A percentile compares a stretch with the other conserved stretches of the same genome.
Evolutionary conservation across 1,140 invertebrate species (phyloP).

Genomic region (Rhagoletis pomonella): DNA sequence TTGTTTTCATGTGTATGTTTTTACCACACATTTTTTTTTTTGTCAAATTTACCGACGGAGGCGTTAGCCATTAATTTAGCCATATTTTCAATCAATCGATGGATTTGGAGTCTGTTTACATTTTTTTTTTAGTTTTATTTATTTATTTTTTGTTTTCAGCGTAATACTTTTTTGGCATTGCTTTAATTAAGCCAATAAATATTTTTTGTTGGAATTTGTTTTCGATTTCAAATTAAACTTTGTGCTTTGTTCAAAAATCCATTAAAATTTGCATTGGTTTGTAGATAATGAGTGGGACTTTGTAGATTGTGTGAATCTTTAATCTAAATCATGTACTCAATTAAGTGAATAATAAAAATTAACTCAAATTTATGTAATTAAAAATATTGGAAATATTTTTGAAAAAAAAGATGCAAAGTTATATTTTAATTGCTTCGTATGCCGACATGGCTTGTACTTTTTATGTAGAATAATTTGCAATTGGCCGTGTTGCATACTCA

Average conservation of each 20-base stretch:
- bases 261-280: neutral
- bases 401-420: no score
- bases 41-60: neutral
- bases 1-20: neutral
- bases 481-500: no score
- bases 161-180: neutral
- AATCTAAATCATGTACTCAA: no score
- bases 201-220: neutral
- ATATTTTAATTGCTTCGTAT: no score
- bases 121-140: neutral
- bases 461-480: no score
- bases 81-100: slow-evolving; percentile 29
- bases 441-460: no score
- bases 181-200: neutral
- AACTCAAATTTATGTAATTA: no score
- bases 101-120: neutral
- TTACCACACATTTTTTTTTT: neutral
- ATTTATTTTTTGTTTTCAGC: neutral
- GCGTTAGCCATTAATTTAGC: slow-evolving; percentile 11
- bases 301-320: no score
- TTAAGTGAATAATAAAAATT: no score
- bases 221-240: neutral
- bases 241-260: neutral
- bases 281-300: no score
- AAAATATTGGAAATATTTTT: no score